These are phyloP conservation scores for Crax fasciolata DNA, from an alignment of 2,797 vertebrate genomes.

Conservation along the genomic window DNA sequence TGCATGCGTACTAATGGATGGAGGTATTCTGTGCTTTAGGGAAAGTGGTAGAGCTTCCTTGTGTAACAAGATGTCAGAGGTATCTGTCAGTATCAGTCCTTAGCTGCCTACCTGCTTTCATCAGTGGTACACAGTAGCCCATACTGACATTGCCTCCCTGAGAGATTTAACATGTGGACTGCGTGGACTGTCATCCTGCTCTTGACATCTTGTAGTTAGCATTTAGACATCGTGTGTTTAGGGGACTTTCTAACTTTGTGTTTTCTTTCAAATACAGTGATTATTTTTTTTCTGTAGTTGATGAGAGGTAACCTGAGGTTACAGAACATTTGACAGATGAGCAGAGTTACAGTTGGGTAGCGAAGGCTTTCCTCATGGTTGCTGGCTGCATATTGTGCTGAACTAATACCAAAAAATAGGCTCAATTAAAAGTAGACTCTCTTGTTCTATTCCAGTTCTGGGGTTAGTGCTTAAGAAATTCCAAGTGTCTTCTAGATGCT, in stretches of 20 bases:
- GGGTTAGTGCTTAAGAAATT: not conserved
- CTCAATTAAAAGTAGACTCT: not conserved
- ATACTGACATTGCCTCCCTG: not conserved
- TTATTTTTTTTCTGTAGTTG: conserved; percentile 1
- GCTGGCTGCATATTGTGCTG: not conserved
- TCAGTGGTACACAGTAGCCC: not conserved
- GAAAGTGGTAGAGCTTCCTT: not conserved
- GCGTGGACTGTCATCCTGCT: not conserved
- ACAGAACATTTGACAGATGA: not conserved
- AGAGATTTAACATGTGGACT: not conserved
- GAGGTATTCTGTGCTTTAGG: not conserved
- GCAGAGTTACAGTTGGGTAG: not conserved
- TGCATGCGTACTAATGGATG: not conserved
- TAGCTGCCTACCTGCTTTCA: not conserved
- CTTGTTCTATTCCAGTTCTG: not conserved
- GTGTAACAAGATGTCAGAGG: not conserved
- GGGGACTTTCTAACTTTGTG: not conserved
- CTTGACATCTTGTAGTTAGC: not conserved
- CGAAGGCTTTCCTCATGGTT: not conserved
- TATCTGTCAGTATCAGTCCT: not conserved
- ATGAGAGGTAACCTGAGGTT: not conserved
- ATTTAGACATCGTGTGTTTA: conserved; percentile 9
- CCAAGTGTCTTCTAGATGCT: not conserved
- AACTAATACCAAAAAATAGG: not conserved
- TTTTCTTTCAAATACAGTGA: not conserved